Evolutionary conservation across 2,113 vertebrate genomes (phyloP).

Genomic region (Nibea coibor): DNA sequence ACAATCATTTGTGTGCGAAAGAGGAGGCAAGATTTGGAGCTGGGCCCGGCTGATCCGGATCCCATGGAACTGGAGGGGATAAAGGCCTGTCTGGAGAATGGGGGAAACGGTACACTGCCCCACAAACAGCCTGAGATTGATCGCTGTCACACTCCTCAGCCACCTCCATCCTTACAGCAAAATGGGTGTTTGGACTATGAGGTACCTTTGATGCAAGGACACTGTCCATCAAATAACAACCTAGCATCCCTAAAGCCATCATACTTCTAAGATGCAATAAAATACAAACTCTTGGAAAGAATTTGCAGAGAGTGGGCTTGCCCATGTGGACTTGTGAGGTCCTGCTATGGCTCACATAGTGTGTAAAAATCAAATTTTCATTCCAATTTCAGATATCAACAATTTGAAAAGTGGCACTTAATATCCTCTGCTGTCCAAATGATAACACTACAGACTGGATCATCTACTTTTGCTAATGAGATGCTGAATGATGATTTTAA

Average conservation of each 20-base stretch:
- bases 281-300: conserved; percentile 27
- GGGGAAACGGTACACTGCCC: conserved; percentile 80
- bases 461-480: conserved; percentile 27
- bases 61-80: conserved; percentile 89
- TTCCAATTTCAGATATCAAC: conserved; percentile 36
- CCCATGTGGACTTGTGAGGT: background rate
- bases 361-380: conserved; percentile 31
- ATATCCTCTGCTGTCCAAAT: conserved; percentile 32
- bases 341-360: conserved; percentile 52
- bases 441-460: conserved; percentile 37
- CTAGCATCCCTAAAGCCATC: conserved; percentile 84
- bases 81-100: conserved; percentile 85
- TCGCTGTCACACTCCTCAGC: conserved; percentile 59
- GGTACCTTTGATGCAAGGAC: conserved; percentile 87
- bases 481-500: conserved; percentile 37
- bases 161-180: conserved; percentile 50
- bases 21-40: conserved; percentile 84
- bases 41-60: conserved; percentile 71
- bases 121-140: conserved; percentile 80
- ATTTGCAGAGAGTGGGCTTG: conserved; percentile 8
- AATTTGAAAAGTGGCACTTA: conserved; percentile 51
- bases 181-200: conserved; percentile 82
- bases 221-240: conserved; percentile 85
- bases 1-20: conserved; percentile 83
- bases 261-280: conserved; percentile 84